Conservation (phyloP, 1,140 invertebrate species). For the Drosophila biarmipes region DNA sequence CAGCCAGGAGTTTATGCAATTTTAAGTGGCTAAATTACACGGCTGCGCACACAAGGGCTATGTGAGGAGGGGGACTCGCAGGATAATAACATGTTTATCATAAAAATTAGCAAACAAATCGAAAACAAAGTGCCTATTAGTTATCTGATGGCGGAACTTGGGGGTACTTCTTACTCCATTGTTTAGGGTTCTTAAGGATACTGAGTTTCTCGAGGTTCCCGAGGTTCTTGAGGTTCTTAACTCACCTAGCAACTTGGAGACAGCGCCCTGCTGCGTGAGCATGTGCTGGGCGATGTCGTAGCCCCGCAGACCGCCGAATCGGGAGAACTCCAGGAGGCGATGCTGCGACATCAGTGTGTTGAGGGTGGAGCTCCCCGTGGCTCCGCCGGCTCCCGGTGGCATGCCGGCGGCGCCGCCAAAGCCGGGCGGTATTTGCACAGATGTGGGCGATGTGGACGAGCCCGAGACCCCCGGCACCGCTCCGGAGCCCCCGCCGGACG, state of each 20-base stretch:
- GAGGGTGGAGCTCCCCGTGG: conserved; percentile 87
- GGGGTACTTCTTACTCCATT: neutral
- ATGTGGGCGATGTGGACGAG: conserved; percentile 63
- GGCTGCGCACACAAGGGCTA: conserved; percentile 24
- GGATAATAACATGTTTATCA: conserved; percentile 80
- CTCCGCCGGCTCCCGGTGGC: conserved; percentile 60
- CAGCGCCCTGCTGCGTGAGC: conserved; percentile 95
- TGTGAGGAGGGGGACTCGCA: conserved; percentile 1
- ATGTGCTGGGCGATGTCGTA: conserved; percentile 96
- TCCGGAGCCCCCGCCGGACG: conserved; percentile 48
- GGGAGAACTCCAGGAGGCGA: conserved; percentile 92
- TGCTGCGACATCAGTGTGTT: conserved; percentile 89
- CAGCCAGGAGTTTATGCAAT: conserved; percentile 72
- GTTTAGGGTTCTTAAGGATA: neutral
- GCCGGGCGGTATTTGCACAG: conserved; percentile 84
- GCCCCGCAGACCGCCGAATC: conserved; percentile 92
- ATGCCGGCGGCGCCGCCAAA: conserved; percentile 82
- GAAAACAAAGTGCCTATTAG: conserved; percentile 67
- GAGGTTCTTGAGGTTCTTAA: conserved; percentile 38
- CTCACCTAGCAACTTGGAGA: conserved; percentile 95
- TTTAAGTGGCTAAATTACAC: conserved; percentile 80
- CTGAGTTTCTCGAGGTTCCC: neutral
- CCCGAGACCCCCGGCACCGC: conserved; percentile 41
- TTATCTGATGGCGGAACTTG: conserved; percentile 30
- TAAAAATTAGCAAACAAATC: conserved; percentile 79